phyloP scores from a whole-genome alignment of 37 sponge, comb jelly and placozoan genomes.

The Halichondria panicea region DNA sequence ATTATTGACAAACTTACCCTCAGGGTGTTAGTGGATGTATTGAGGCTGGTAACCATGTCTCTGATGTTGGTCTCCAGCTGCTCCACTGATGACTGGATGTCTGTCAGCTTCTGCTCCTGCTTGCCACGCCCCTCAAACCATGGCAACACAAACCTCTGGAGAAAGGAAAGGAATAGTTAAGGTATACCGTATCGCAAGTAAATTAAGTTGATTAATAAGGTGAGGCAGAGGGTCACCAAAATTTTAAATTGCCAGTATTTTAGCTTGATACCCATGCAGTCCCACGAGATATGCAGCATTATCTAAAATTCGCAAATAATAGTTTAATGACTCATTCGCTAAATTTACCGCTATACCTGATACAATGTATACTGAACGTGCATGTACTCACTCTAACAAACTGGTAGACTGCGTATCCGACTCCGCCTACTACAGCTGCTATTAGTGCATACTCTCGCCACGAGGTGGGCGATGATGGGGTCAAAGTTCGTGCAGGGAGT shows the following conservation, averaged over 20 bases:
- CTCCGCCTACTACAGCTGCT: conserved; percentile 48
- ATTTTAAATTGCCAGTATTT: no score
- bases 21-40: conserved; percentile 13
- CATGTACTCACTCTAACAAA: conserved; percentile 34
- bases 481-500: conserved; percentile 24
- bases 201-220: no score
- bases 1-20: conserved; percentile 13
- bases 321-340: no score
- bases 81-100: neutral
- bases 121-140: conserved; percentile 14
- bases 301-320: no score
- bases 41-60: conserved; percentile 4
- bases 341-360: neutral
- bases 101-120: conserved; percentile 5
- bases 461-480: neutral
- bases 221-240: no score
- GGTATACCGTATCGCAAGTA: no score
- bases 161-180: neutral
- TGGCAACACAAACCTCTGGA: conserved; percentile 15
- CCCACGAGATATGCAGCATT: neutral
- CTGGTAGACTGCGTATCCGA: conserved; percentile 31
- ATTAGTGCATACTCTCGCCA: conserved; percentile 54
- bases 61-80: conserved; percentile 1
- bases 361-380: neutral
- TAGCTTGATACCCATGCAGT: no score